Evolutionary conservation across 2,888 invertebrate genomes (phyloP), one percentile per base, ranked within the genome.

Genomic region (Epicampocera succincta): DNA sequence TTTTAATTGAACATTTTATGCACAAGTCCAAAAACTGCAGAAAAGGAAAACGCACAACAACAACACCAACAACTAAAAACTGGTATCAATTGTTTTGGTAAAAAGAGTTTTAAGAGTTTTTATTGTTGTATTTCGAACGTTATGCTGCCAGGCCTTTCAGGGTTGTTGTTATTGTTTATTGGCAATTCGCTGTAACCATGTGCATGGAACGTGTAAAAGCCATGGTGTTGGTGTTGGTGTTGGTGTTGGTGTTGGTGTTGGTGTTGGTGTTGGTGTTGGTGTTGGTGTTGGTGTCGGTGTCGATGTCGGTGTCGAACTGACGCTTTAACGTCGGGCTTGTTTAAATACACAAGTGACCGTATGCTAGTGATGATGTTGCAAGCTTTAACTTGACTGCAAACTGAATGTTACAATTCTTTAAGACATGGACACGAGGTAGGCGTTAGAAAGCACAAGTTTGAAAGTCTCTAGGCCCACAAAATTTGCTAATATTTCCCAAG

Each of bases 1-100:
- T 81, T 81, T 86, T 83, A 85, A 85, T 85, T 85, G 84, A 81
- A 85, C 50, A 50, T 77, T 76, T 76, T 69, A 69, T 77, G 69
- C 69, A 77, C 65, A 56, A 60, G 56, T 19, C 17, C 46, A 56
- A 54, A 58, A 68, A 54, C 25, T 19, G n/a, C n/a, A n/a, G n/a
- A n/a, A n/a, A n/a, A n/a, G n/a, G n/a, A n/a, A n/a, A n/a, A n/a
- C n/a, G n/a, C n/a, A n/a, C n/a, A 66, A 21, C 40, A 46, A 42
- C 15, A 50, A 46, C 6, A 48, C 8, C 71, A 60, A 44, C 72
- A 72, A 50, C 38, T 60, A 19, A 46, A 66, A 87, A 87, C 86
- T 86, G 87, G 86, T 85, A 86, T 85, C 66, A 84, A 84, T 79
- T 83, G 71, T 82, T 80, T 84, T 81, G 68, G 79, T 69, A 73